A percentile compares a stretch with the other conserved stretches of the same genome.
These are phyloP conservation scores for Cyclophora punctaria DNA, from an alignment of 2,888 invertebrate species.

Conservation along the genomic window DNA sequence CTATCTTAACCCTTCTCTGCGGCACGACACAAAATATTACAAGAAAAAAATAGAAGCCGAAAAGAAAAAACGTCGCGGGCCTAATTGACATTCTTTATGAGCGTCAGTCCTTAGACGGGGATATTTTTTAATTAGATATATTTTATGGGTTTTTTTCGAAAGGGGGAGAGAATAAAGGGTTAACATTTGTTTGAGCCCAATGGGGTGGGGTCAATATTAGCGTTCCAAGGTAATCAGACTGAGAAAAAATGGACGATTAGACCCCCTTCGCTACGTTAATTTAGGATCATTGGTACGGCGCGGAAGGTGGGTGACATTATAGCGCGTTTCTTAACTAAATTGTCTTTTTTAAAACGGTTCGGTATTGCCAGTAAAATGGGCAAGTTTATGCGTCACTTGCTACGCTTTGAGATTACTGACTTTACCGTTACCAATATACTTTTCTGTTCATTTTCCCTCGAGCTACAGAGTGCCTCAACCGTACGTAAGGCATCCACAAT, in stretches of 20 bases:
- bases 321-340: constrained; percentile 29
- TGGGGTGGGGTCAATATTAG: constrained; percentile 68
- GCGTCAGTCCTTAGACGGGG: constrained; percentile 72
- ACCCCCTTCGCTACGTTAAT: constrained; percentile 64
- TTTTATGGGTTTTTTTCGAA: constrained; percentile 75
- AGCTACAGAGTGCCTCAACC: too few species aligned
- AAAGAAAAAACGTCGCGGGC: constrained; percentile 62
- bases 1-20: constrained; percentile 72
- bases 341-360: constrained; percentile 51
- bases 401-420: neutral
- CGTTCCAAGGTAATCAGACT: constrained; percentile 70
- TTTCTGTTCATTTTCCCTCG: too few species aligned
- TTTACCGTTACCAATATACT: too few species aligned
- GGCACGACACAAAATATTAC: constrained; percentile 68
- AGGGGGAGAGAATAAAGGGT: constrained; percentile 70
- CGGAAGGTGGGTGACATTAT: constrained; percentile 24
- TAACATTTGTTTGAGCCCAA: constrained; percentile 70
- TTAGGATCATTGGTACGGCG: constrained; percentile 62
- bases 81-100: constrained; percentile 77
- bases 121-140: constrained; percentile 78
- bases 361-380: constrained; percentile 43
- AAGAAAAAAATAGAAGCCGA: constrained; percentile 44
- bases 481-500: too few species aligned
- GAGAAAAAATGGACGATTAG: constrained; percentile 73
- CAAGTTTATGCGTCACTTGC: constrained; percentile 35